Evolutionary conservation across 2,797 vertebrate genomes (phyloP).

Genomic region (Remorina albescens): DNA sequence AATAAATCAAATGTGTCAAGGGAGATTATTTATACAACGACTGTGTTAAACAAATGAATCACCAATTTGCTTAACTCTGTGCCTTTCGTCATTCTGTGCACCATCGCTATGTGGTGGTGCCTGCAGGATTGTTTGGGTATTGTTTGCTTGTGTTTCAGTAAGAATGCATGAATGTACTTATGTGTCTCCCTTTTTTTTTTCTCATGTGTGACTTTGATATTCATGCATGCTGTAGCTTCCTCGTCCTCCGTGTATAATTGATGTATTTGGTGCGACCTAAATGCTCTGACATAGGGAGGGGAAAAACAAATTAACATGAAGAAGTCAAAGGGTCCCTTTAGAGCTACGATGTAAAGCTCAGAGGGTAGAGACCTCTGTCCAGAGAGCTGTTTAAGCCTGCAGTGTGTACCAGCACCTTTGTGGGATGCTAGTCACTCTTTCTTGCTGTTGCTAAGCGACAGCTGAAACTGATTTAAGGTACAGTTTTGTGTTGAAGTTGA

Average conservation of each 20-base stretch:
- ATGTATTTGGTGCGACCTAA: conserved; percentile 54
- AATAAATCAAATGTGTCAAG: conserved; percentile 84
- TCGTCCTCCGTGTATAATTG: conserved; percentile 42
- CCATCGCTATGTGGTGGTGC: neutral
- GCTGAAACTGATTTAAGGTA: conserved; percentile 33
- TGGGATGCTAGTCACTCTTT: conserved; percentile 55
- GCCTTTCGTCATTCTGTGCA: conserved; percentile 21
- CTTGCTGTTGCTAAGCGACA: conserved; percentile 65
- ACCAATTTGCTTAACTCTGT: conserved; percentile 56
- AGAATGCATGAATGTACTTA: conserved; percentile 19
- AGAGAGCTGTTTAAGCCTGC: conserved; percentile 35
- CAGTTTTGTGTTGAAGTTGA: conserved; percentile 45
- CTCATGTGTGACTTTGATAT: conserved; percentile 43
- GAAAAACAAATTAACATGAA: conserved; percentile 61
- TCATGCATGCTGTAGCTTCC: conserved; percentile 44
- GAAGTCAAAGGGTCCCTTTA: conserved; percentile 44
- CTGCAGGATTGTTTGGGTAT: conserved; percentile 10
- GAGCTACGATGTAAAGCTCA: conserved; percentile 37
- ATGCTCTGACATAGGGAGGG: conserved; percentile 26
- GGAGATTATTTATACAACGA: conserved; percentile 80
- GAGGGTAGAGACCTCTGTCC: conserved; percentile 49
- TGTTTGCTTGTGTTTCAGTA: conserved; percentile 32
- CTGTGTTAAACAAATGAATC: conserved; percentile 80
- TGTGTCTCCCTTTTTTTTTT: conserved; percentile 9
- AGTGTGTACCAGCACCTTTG: conserved; percentile 16